Percentiles rank a stretch among this genome's conserved stretches.
phyloP scores from a whole-genome alignment of 2,888 invertebrate genomes.

The Caenorhabditis panamensis region DNA sequence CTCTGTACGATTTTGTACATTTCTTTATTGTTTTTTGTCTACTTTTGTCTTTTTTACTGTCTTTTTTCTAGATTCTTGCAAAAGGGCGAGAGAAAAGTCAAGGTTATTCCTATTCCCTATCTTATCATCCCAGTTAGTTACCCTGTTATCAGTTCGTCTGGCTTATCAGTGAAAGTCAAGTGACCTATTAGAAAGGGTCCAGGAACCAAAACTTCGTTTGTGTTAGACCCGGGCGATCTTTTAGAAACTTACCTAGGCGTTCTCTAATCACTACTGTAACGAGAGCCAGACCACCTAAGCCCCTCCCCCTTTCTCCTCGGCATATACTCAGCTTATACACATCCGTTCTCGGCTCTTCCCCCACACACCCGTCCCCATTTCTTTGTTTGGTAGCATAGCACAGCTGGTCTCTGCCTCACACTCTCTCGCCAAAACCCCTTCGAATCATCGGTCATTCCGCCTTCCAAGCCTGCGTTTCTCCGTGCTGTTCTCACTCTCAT shows the following conservation, averaged over 20 bases:
- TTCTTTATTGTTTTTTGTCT: too few relatives aligned
- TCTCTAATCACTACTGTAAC: too few relatives aligned
- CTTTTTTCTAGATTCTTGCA: too few relatives aligned
- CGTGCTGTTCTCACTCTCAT: background rate
- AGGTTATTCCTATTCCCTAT: background rate
- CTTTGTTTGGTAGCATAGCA: background rate
- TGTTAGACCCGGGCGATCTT: too few relatives aligned
- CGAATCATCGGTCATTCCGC: background rate
- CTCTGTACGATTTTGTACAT: too few relatives aligned
- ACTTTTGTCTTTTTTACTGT: too few relatives aligned
- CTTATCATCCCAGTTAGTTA: too few relatives aligned
- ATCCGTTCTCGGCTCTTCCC: background rate
- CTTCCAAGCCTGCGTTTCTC: background rate
- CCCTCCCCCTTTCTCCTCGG: background rate
- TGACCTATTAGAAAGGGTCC: background rate
- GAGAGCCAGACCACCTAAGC: background rate
- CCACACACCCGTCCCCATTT: background rate
- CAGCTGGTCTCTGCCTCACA: too few relatives aligned
- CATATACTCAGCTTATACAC: background rate
- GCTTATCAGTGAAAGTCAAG: background rate
- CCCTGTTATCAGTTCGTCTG: background rate
- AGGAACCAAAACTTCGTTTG: background rate
- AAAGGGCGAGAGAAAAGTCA: too few relatives aligned
- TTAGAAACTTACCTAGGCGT: too few relatives aligned
- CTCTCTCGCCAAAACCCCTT: background rate